Base-by-base conservation (phyloP, 37 sponge, comb jelly and placozoan genomes). In the Ianthella basta region DNA sequence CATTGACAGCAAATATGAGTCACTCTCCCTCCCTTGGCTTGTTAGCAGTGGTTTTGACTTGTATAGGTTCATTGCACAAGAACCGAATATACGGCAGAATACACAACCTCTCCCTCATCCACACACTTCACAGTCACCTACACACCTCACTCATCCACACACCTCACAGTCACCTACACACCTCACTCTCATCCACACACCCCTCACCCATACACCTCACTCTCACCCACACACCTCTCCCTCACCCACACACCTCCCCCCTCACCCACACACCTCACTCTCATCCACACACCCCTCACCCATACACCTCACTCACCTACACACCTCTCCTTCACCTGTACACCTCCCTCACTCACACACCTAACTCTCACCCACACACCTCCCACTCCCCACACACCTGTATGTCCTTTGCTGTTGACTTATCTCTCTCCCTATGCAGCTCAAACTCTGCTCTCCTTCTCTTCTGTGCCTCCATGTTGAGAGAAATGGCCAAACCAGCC, bases 401-500 rank as follows among this genome's bases (percentile, higher is more conserved):
- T 16, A 68, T 85, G 20, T 85, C 86, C 36, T 33, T 55, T 14
- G 23, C 55, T 15, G 55, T 14, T 1, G 79, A 29, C 8, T 41
- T 56, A 34, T 90, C 35, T 53, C 32, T 21, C 3, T 77, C 54
- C 25, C 33, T 69, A 4, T 85, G 12, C 38, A 74, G 29, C 1
- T 91, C 92, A 24, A 61, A 57, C 20, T 56, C 81, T 3, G 59
- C 16, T 23, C 84, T 40, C 21, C 79, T 70, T 39, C 16, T 87
- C 91, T 89, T 92, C 32, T 89, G 87, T 0, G 93, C 86, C 82
- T 95, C 95, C 93, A 92, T 95, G 82, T 95, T 95, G 55, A 92
- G 61, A 15, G 90, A 50, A 61, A 95, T 90, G 63, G 95, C 90
- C 27, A 95, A 39, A 6, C 63, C 30, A 0, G 93, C 91, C 54